Conservation (phyloP, 2,797 vertebrate species). For the Manis crassicaudata region DNA sequence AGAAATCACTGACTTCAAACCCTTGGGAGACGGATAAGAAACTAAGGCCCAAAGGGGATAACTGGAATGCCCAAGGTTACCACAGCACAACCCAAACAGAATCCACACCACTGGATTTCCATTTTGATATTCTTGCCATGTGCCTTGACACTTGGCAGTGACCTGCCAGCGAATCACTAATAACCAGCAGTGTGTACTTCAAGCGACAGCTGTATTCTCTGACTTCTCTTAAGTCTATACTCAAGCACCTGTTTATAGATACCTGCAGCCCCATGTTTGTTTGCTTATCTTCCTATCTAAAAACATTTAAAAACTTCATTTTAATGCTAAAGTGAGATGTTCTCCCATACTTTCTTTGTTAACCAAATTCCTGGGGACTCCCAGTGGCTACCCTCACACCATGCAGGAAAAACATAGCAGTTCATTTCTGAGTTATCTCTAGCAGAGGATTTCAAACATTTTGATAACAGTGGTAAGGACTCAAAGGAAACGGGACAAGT, state of each 20-base stretch:
- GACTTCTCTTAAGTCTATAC: neutral
- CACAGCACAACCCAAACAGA: neutral
- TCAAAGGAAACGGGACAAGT: neutral
- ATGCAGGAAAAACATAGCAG: neutral
- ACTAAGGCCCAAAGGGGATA: neutral
- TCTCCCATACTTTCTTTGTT: neutral
- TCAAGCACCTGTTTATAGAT: neutral
- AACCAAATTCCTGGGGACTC: neutral
- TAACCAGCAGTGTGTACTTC: neutral
- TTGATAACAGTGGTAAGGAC: neutral
- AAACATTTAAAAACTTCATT: neutral
- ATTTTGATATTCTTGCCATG: neutral
- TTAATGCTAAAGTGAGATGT: neutral
- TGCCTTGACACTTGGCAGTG: neutral
- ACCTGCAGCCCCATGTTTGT: neutral
- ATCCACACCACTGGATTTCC: neutral
- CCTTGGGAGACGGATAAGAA: slow-evolving; percentile 47
- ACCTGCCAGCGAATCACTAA: neutral
- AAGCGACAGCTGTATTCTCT: neutral
- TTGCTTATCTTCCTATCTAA: slow-evolving; percentile 16
- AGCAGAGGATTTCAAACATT: neutral
- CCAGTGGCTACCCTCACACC: neutral
- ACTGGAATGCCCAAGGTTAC: neutral
- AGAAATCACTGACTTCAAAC: slow-evolving; percentile 15
- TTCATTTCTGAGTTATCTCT: neutral